phyloP scores from a whole-genome alignment of 2,797 vertebrate species.

The Chloroceryle inda region DNA sequence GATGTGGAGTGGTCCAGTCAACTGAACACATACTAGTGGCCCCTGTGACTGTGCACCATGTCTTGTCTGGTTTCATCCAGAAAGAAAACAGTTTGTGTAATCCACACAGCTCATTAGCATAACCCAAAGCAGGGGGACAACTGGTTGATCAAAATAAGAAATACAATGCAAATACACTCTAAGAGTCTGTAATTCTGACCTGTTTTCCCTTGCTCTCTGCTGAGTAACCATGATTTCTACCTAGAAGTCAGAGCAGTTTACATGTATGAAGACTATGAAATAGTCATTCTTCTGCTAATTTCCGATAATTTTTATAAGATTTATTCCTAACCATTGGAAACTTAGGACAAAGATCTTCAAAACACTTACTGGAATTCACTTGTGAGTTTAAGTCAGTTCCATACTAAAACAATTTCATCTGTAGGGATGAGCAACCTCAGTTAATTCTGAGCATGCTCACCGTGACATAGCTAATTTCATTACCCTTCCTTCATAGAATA shows the following conservation, averaged over 20 bases:
- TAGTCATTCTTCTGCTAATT: not conserved
- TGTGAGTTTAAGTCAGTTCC: not conserved
- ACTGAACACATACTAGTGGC: not conserved
- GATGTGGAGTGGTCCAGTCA: not conserved
- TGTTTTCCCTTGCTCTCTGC: not conserved
- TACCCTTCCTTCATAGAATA: not conserved
- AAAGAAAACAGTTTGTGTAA: not conserved
- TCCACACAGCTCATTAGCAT: not conserved
- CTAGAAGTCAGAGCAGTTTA: not conserved
- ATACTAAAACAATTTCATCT: not conserved
- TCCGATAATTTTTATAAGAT: not conserved
- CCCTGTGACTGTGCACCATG: not conserved
- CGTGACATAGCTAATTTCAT: not conserved
- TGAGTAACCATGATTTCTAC: not conserved
- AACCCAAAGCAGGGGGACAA: not conserved
- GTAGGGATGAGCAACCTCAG: not conserved
- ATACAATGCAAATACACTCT: not conserved
- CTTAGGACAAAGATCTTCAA: not conserved
- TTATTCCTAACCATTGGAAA: not conserved
- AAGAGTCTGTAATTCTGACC: not conserved
- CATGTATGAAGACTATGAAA: not conserved
- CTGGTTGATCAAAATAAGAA: not conserved
- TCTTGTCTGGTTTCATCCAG: not conserved
- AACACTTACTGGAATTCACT: not conserved
- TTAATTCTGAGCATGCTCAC: not conserved